Percentiles rank a stretch among this genome's conserved stretches.
phyloP scores from a whole-genome alignment of 1,140 invertebrate species.

The Drosophila athabasca region DNA sequence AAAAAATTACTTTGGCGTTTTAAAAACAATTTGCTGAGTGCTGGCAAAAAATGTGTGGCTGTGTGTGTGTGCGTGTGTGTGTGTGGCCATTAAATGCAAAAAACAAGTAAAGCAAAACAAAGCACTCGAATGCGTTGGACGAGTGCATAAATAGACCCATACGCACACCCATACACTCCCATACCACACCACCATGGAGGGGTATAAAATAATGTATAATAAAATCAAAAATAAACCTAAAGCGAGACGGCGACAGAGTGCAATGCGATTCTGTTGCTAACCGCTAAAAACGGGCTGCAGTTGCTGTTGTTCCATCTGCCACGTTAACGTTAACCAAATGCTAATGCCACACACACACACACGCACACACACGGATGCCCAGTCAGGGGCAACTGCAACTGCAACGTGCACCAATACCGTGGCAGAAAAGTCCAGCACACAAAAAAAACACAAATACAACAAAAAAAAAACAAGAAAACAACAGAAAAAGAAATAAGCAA shows the following conservation, averaged over 20 bases:
- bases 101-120: constrained; percentile 70
- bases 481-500: constrained; percentile 65
- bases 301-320: constrained; percentile 45
- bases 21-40: constrained; percentile 72
- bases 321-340: constrained; percentile 79
- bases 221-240: constrained; percentile 71
- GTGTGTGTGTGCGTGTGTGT: constrained; percentile 21
- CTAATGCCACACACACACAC: constrained; percentile 59
- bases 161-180: constrained; percentile 10
- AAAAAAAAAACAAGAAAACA: constrained; percentile 44
- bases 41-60: constrained; percentile 28
- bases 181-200: constrained; percentile 11
- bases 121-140: constrained; percentile 62
- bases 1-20: constrained; percentile 56
- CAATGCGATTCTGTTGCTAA: constrained; percentile 64
- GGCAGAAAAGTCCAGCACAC: constrained; percentile 40
- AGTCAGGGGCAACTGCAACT: constrained; percentile 38
- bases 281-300: constrained; percentile 60
- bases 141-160: constrained; percentile 72
- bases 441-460: constrained; percentile 23
- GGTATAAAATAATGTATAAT: constrained; percentile 67
- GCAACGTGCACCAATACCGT: constrained; percentile 58
- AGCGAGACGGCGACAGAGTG: constrained; percentile 38
- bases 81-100: constrained; percentile 52
- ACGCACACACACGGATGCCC: not conserved